Evolutionary conservation across 2,888 invertebrate species (phyloP), one percentile per base, ranked within the genome.

Genomic region (Macrophya alboannulata): DNA sequence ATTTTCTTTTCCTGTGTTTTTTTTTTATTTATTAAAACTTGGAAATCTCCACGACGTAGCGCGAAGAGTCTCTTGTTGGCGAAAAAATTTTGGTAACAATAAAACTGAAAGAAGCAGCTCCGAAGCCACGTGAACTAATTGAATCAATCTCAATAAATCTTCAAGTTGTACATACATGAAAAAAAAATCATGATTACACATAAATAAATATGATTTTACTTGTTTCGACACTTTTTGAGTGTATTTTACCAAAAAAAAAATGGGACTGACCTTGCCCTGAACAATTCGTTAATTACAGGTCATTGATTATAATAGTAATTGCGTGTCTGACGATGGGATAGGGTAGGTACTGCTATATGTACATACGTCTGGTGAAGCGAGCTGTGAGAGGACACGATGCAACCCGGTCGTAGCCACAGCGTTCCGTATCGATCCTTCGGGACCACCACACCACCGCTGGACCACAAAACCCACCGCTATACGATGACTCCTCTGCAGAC

Each of bases 341-440:
- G 25, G 77, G 17, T n/a, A 51, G 77, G 17, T n/a, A 51, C n/a
- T 15, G 4, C 77, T 51, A n/a, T 12, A 43, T 21, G 21, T 21
- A 25, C 21, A 62, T 9, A 76, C 21, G 51, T 81, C 62, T 62
- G 62, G 62, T 21, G 2, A 81, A 81, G 45, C 81, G 43, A 62
- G 31, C 62, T 62, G 40, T 45, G 21, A 40, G 62, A 59, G 81
- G 43, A 40, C 17, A 43, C 62, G 81, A 81, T 81, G 81, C 81
- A 81, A 62, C 81, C 81, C 62, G 81, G 81, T 62, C 10, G 55
- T 40, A 43, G 59, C 59, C 59, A 81, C 81, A 43, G 86, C 84
- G 88, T 87, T 89, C 88, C 87, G 90, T 90, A 91, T 91, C 91
- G 91, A 90, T 90, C 90, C 90, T 89, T 85, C 89, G 89, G 89